These are phyloP conservation scores for Achatina immaculata DNA, from an alignment of 1,140 invertebrate species.

Conservation along the genomic window DNA sequence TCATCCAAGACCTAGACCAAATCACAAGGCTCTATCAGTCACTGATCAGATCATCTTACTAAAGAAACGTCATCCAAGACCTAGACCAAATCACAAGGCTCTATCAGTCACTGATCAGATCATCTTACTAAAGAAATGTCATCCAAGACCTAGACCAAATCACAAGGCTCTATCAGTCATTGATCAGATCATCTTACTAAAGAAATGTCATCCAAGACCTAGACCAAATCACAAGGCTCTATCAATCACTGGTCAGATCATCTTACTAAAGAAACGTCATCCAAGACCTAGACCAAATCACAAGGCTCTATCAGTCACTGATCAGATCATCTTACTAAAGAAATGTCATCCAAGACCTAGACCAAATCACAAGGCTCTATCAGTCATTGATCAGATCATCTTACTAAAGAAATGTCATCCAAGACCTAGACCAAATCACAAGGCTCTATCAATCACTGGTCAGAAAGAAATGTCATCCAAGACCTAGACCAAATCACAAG, in stretches of 20 bases:
- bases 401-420: no score
- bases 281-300: conserved; percentile 98
- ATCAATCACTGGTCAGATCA: conserved; percentile 78
- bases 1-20: no score
- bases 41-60: conserved; percentile 73
- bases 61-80: conserved; percentile 99
- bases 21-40: no score
- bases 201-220: conserved; percentile 98
- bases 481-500: no score
- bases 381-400: no score
- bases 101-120: conserved; percentile 82
- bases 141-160: conserved; percentile 97
- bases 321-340: no score
- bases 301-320: conserved; percentile 90
- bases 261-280: conserved; percentile 96
- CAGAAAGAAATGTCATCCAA: no score
- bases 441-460: no score
- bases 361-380: no score
- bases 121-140: conserved; percentile 94
- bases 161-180: conserved; percentile 91
- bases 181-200: conserved; percentile 78
- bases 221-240: conserved; percentile 95
- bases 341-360: no score
- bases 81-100: conserved; percentile 94
- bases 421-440: no score